Evolutionary conservation across 1,140 invertebrate species (phyloP), one percentile per base, ranked within the genome.

Genomic region (Heliconius hewitsoni): DNA sequence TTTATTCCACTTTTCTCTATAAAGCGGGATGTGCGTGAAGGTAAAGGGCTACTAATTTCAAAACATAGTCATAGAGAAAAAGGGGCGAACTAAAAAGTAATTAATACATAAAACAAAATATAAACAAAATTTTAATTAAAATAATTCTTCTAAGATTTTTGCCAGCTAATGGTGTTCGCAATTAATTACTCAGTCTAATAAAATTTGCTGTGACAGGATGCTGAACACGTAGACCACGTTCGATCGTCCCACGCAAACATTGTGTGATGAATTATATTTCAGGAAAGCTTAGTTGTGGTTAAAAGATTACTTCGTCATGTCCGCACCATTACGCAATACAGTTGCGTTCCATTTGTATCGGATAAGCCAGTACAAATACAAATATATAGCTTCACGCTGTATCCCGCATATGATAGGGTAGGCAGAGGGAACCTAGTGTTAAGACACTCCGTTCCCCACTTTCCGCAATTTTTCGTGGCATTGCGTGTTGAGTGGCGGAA

Each of bases 301-400:
- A 73, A 80, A 66, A 70, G 74, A 80, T 73, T 80, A 76, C 55
- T 55, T 66, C 66, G 79, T 80, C 79, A 80, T 80, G 74, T 39
- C 19, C 55, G 71, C 55, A 71, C 50, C 42, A 66, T 76, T 76
- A 76, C 74, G 27, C 79, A 80, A 80, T 77, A 73, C 3, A 37
- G 30, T 76, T 52, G 76, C 42, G 74, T 76, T 80, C 71, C 46
- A 72, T 79, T 60, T 60, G n/a, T 23, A 60, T 60, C 50, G 18
- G 18, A 52, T 52, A 52, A 52, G 16, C 18, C 18, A 1, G 4
- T 52, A 52, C 6, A 46, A 46, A 46, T 46, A 46, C 13, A 46
- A 16, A 46, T 46, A 4, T 16, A 46, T 13, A 16, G 42, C 16
- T 46, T 3, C 13, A 46, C 42, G 42, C 3, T 16, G 42, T 46